Evolutionary conservation across 92 coral and sea anemone species (phyloP).

Genomic region (Metridium senile): DNA sequence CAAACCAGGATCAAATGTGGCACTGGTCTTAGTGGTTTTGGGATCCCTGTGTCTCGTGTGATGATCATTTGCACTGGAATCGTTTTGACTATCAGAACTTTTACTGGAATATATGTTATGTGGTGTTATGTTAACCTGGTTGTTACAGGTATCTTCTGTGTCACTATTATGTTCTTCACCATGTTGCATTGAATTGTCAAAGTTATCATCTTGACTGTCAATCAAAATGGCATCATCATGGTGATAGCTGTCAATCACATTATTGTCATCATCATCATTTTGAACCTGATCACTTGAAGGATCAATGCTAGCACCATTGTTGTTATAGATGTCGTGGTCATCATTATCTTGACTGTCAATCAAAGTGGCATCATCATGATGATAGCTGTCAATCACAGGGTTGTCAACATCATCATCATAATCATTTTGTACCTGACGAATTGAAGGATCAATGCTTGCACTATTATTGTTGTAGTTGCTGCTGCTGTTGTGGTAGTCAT

Average conservation of each 20-base stretch:
- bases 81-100: neutral
- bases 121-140: neutral
- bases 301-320: too few species aligned
- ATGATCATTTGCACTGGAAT: conserved; percentile 11
- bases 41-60: conserved; percentile 10
- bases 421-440: too few species aligned
- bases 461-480: too few species aligned
- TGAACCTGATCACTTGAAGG: too few species aligned
- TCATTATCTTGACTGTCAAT: conserved; percentile 57
- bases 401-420: neutral
- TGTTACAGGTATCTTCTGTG: neutral
- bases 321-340: neutral
- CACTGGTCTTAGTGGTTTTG: conserved; percentile 5
- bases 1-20: conserved; percentile 37
- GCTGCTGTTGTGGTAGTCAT: too few species aligned
- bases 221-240: conserved; percentile 37
- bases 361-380: conserved; percentile 32
- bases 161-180: too few species aligned
- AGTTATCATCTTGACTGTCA: conserved; percentile 55
- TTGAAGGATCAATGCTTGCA: too few species aligned
- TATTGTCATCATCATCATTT: neutral
- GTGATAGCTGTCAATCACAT: neutral
- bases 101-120: too few species aligned
- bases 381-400: neutral
- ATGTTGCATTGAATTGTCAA: too few species aligned